Base-by-base conservation (phyloP, 1,140 invertebrate species). In the Hormaphis cornu region DNA sequence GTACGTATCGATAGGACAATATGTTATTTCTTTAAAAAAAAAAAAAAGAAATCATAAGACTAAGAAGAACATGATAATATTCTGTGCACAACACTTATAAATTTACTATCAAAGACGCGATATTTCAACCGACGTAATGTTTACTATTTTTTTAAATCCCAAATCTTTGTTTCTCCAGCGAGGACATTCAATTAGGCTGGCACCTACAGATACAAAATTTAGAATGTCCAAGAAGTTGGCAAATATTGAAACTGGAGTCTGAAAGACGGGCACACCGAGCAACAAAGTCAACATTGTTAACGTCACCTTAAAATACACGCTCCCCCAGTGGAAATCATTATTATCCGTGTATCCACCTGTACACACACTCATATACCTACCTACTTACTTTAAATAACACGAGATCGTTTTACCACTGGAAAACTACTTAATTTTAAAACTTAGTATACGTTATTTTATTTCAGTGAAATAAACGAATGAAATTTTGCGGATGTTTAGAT, bases 211-310 rank as follows among this genome's bases (percentile, higher is more conserved):
- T 24, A 24, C 16, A 14, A 44, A 24, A 58, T 40, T 20, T 33
- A 7, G 28, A 63, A 33, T 35, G 61, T 46, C 26, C 61, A 66
- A 50, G 28, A 35, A 66, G 61, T 50, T 3, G 16, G 20, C 44
- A 66, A 66, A 66, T 66, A 50, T 50, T 66, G 28, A 66, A n/a
- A 9, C 10, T n/a, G n/a, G n/a, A 20, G 26, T 30, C 18, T 30
- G 28, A 63, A 66, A 48, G 28, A 20, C 50, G 58, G 24, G 58
- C 26, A 22, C 26, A 30, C 58, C 28, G 35, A 44, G 44, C 35
- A 61, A 44, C 40, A 48, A 33, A 35, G n/a, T 66, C 42, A 66
- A 66, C 61, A 66, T 46, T 35, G 44, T 66, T 66, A 48, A 30
- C 26, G 20, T 66, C 61, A 30, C 18, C 44, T 30, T n/a, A 48